Conservation (phyloP, 1,140 invertebrate genomes). For the Agraylea sexmaculata region DNA sequence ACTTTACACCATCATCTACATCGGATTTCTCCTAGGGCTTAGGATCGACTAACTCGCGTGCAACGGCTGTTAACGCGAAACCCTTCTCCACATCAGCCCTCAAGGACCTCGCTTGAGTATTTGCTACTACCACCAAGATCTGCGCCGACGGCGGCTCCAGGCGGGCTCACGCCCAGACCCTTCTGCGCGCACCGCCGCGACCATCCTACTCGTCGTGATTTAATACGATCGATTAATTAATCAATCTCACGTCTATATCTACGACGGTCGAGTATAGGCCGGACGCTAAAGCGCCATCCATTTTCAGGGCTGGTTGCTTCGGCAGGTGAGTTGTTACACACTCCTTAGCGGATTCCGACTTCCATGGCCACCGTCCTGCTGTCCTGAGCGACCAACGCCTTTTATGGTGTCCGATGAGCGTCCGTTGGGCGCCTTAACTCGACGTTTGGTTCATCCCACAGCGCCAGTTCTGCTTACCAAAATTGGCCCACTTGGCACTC, state of each 20-base stretch:
- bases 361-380: slow-evolving; percentile 85
- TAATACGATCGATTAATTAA: no score
- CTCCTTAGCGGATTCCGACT: slow-evolving; percentile 81
- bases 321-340: slow-evolving; percentile 84
- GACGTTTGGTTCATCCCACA: slow-evolving; percentile 74
- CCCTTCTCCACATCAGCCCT: slow-evolving; percentile 80
- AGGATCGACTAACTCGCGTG: slow-evolving; percentile 79
- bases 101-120: slow-evolving; percentile 72
- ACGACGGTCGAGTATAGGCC: no score
- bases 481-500: slow-evolving; percentile 76
- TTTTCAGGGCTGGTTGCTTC: slow-evolving; percentile 85
- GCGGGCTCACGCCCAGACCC: slow-evolving; percentile 59
- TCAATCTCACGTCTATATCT: no score
- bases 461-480: slow-evolving; percentile 88
- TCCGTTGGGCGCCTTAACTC: slow-evolving; percentile 57
- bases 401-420: slow-evolving; percentile 58
- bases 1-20: slow-evolving; percentile 39
- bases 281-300: slow-evolving; percentile 74
- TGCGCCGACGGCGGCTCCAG: slow-evolving; percentile 67
- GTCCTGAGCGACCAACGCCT: slow-evolving; percentile 75
- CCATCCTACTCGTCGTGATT: no score
- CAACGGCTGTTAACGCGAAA: slow-evolving; percentile 84
- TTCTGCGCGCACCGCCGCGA: slow-evolving; percentile 60
- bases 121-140: slow-evolving; percentile 82
- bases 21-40: slow-evolving; percentile 52